Evolutionary conservation across 1,140 invertebrate species (phyloP).

Genomic region (Ostrea edulis): DNA sequence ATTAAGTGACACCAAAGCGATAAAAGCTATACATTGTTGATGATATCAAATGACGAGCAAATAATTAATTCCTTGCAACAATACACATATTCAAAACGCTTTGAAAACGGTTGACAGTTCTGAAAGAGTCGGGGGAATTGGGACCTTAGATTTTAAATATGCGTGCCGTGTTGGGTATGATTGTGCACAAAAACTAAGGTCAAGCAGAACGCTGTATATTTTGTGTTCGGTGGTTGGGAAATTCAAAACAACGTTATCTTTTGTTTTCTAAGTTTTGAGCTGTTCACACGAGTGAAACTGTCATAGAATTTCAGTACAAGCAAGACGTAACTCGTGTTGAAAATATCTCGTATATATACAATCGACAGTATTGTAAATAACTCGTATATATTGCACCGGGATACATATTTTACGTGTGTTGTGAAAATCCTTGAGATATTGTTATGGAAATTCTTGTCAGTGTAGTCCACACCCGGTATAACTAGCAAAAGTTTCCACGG

Average conservation of each 20-base stretch:
- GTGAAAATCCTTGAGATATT: too few species aligned
- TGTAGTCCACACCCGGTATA: too few species aligned
- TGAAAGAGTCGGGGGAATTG: background rate
- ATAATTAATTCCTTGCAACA: conserved; percentile 15
- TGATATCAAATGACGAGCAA: conserved; percentile 15
- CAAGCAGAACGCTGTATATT: background rate
- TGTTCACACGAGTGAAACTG: background rate
- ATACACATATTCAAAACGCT: conserved; percentile 16
- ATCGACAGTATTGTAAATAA: too few species aligned
- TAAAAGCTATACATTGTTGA: background rate
- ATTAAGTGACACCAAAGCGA: background rate
- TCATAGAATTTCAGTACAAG: too few species aligned
- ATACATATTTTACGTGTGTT: too few species aligned
- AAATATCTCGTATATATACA: too few species aligned
- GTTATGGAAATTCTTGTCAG: too few species aligned
- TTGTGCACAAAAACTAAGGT: background rate
- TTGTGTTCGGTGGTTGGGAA: background rate
- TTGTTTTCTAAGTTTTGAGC: background rate
- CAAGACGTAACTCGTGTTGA: too few species aligned
- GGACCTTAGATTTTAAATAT: background rate
- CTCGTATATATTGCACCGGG: too few species aligned
- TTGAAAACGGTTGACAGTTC: conserved; percentile 10
- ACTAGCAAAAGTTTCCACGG: too few species aligned
- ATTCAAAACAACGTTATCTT: background rate
- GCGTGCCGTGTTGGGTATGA: background rate